Conservation (phyloP, 2,888 invertebrate species). For the Drosophila glabriapex region DNA sequence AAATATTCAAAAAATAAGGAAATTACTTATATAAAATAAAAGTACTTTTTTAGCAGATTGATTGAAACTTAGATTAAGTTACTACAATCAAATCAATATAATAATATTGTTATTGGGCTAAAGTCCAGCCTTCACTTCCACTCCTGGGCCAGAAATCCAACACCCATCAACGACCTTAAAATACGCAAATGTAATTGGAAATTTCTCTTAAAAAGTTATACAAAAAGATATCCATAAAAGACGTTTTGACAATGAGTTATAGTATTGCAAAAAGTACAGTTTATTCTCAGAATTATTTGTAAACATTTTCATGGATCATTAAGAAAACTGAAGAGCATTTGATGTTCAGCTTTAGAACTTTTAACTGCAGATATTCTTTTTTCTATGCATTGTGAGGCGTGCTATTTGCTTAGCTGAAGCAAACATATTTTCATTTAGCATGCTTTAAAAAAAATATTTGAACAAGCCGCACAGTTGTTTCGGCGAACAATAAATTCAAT, state of each 20-base stretch:
- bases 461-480: slow-evolving; percentile 77
- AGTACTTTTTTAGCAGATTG: neutral
- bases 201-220: neutral
- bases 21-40: neutral
- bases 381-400: slow-evolving; percentile 64
- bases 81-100: neutral
- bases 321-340: slow-evolving; percentile 34
- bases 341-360: neutral
- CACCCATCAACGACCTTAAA: neutral
- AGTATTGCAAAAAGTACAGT: neutral
- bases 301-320: slow-evolving; percentile 3
- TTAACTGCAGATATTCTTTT: slow-evolving; percentile 37
- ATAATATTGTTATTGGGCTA: neutral
- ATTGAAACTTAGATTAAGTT: neutral
- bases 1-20: neutral
- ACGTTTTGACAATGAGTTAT: neutral
- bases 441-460: slow-evolving; percentile 78
- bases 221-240: neutral
- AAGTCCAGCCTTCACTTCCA: neutral
- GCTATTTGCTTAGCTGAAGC: slow-evolving; percentile 74
- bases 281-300: neutral
- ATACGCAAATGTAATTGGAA: neutral
- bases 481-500: slow-evolving; percentile 74
- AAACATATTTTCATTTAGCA: slow-evolving; percentile 77
- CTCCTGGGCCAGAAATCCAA: neutral